phyloP scores from a whole-genome alignment of 2,797 vertebrate genomes.

The Vultur gryphus region DNA sequence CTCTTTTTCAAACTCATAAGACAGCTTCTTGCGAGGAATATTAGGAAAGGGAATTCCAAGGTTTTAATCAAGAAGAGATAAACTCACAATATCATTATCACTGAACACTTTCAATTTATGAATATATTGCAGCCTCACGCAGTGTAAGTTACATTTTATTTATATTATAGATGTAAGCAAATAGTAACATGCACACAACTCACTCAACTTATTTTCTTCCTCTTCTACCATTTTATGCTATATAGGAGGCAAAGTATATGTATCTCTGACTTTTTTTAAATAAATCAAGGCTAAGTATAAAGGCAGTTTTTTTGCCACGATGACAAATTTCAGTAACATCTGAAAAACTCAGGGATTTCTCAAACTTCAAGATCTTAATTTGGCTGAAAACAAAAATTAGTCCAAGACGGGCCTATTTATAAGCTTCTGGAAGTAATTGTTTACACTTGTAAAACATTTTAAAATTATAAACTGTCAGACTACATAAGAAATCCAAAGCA shows the following conservation, averaged over 20 bases:
- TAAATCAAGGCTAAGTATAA: not conserved
- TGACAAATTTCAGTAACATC: not conserved
- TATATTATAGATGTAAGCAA: not conserved
- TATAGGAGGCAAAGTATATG: not conserved
- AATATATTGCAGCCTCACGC: not conserved
- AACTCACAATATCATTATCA: not conserved
- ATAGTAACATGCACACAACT: not conserved
- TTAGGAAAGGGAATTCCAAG: not conserved
- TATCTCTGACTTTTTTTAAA: not conserved
- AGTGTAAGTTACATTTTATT: not conserved
- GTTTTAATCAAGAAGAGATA: not conserved
- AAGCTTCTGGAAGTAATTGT: not conserved
- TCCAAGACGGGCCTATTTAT: not conserved
- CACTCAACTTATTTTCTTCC: not conserved
- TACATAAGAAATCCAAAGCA: not conserved
- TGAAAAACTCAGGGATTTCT: not conserved
- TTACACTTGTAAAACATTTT: not conserved
- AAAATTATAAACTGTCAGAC: not conserved
- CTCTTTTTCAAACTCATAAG: not conserved
- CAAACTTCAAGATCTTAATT: not conserved
- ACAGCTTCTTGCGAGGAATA: not conserved
- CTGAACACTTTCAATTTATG: not conserved
- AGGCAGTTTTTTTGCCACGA: not conserved
- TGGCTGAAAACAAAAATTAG: not conserved
- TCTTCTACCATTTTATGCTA: not conserved